phyloP scores from a whole-genome alignment of 2,888 invertebrate species.

The Aporophyla nigra region DNA sequence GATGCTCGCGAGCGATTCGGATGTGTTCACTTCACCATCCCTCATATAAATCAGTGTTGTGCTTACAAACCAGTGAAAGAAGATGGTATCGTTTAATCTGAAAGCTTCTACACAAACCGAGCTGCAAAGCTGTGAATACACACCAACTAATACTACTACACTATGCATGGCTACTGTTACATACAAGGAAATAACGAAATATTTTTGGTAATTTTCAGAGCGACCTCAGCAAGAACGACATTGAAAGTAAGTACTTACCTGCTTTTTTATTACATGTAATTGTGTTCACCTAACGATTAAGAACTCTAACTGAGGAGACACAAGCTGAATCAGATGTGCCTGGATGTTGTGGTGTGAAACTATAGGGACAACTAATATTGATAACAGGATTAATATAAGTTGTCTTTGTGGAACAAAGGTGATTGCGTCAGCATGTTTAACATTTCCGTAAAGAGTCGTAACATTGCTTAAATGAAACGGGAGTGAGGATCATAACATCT shows the following conservation, averaged over 20 bases:
- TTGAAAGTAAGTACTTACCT: slow-evolving; percentile 95
- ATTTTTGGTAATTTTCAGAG: slow-evolving; percentile 93
- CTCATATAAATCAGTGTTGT: slow-evolving; percentile 82
- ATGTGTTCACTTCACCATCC: slow-evolving; percentile 68
- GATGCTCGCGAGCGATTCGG: slow-evolving; percentile 79
- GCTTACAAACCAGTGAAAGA: slow-evolving; percentile 80
- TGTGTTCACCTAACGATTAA: slow-evolving; percentile 34
- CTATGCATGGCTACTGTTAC: slow-evolving; percentile 78
- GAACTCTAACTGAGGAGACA: slow-evolving; percentile 21
- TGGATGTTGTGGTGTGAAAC: slow-evolving; percentile 16
- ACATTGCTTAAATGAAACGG: slow-evolving; percentile 72
- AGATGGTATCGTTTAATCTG: slow-evolving; percentile 79
- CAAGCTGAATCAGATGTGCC: neutral
- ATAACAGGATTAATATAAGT: slow-evolving; percentile 26
- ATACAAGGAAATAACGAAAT: slow-evolving; percentile 85
- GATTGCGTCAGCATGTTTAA: slow-evolving; percentile 28
- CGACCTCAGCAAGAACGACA: slow-evolving; percentile 96
- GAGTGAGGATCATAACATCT: slow-evolving; percentile 79
- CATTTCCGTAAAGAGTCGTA: slow-evolving; percentile 44
- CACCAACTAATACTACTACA: slow-evolving; percentile 76
- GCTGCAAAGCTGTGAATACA: slow-evolving; percentile 78
- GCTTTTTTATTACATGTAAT: slow-evolving; percentile 29
- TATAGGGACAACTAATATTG: slow-evolving; percentile 35
- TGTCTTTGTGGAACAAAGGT: slow-evolving; percentile 8
- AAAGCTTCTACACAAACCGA: slow-evolving; percentile 72